Percentiles rank a stretch among this genome's conserved stretches.
phyloP scores from a whole-genome alignment of 2,113 vertebrate species.

The Python bivittatus region DNA sequence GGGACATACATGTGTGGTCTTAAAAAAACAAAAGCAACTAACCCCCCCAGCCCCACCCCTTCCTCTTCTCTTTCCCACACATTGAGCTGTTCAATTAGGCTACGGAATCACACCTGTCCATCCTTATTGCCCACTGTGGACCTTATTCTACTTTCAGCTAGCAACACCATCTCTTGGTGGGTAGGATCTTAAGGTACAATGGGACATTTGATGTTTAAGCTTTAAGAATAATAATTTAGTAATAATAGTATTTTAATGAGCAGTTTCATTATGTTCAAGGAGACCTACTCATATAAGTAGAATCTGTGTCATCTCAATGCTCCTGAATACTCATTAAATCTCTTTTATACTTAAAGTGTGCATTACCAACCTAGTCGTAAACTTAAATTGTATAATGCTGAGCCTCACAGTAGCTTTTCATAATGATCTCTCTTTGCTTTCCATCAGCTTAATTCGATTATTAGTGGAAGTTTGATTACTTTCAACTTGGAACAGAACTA shows the following conservation, averaged over 20 bases:
- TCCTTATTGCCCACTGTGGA: background rate
- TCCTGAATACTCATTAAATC: background rate
- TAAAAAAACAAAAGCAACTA: background rate
- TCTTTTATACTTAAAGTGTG: background rate
- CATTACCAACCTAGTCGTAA: background rate
- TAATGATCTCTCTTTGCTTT: background rate
- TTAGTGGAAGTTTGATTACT: constrained; percentile 22
- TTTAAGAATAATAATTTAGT: background rate
- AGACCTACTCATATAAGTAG: background rate
- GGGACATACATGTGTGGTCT: no score
- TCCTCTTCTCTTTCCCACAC: no score
- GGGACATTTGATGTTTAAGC: background rate
- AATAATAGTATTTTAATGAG: background rate
- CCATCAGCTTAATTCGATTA: background rate
- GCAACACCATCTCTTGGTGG: background rate
- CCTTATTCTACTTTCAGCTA: background rate
- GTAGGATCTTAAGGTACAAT: background rate
- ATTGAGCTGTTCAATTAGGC: background rate
- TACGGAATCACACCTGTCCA: background rate
- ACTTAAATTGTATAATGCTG: constrained; percentile 5
- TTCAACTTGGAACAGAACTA: background rate
- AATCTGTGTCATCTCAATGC: background rate
- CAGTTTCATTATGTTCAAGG: rapidly evolving
- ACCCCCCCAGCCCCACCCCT: no score
- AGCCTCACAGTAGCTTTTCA: background rate